These are phyloP conservation scores for Ostrea edulis DNA, from an alignment of 1,140 invertebrate genomes.

Conservation along the genomic window DNA sequence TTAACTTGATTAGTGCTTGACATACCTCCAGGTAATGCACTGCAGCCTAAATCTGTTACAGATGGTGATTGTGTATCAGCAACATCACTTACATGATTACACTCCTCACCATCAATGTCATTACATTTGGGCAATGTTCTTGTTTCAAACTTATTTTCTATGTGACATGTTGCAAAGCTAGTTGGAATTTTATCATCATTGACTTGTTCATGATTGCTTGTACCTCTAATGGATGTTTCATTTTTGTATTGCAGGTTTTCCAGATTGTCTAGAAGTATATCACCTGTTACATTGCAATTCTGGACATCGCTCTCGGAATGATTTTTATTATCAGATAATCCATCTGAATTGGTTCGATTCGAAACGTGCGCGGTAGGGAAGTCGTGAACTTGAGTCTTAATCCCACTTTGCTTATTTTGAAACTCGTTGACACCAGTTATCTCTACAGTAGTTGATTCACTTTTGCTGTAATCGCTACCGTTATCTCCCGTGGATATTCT, in stretches of 20 bases:
- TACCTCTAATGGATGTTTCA: neutral
- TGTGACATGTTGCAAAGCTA: neutral
- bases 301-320: neutral
- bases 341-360: conserved; percentile 4
- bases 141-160: neutral
- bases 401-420: conserved; percentile 16
- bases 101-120: conserved; percentile 18
- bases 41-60: conserved; percentile 25
- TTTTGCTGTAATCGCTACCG: conserved; percentile 16
- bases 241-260: neutral
- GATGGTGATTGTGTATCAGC: conserved; percentile 28
- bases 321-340: conserved; percentile 30
- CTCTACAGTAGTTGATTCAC: conserved; percentile 16
- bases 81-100: conserved; percentile 26
- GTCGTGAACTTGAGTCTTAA: conserved; percentile 9
- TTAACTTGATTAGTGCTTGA: neutral
- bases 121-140: neutral
- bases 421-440: conserved; percentile 29
- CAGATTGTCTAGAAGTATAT: neutral
- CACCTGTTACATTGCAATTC: neutral
- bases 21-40: conserved; percentile 22
- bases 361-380: neutral
- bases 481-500: conserved; percentile 36
- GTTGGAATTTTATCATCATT: conserved; percentile 3
- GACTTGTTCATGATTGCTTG: neutral